A percentile compares a stretch with the other conserved stretches of the same genome.
Conservation (phyloP, 2,888 invertebrate genomes). For the Dioctria rufipes region DNA sequence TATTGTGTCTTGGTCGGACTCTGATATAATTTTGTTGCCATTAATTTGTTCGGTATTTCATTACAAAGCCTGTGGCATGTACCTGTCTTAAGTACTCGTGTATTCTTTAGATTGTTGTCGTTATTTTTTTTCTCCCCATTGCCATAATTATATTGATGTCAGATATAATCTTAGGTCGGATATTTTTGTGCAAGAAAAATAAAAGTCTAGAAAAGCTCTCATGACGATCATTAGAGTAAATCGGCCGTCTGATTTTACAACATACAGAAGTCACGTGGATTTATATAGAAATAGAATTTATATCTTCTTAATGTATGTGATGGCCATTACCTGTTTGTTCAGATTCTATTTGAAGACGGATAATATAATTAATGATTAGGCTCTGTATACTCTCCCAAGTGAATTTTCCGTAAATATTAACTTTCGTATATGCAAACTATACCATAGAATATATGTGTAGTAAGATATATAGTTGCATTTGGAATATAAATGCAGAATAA, state of each 20-base stretch:
- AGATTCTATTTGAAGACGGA: conserved; percentile 19
- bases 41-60: conserved; percentile 28
- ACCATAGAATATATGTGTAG: too few species aligned
- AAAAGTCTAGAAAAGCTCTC: conserved; percentile 22
- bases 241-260: conserved; percentile 22
- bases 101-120: conserved; percentile 23
- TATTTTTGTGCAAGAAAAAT: conserved; percentile 19
- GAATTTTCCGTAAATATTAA: conserved; percentile 12
- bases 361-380: conserved; percentile 28
- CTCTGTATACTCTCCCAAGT: conserved; percentile 3
- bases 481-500: neutral
- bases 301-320: conserved; percentile 19
- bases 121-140: conserved; percentile 16
- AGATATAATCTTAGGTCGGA: conserved; percentile 32
- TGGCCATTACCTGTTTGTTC: conserved; percentile 27
- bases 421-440: conserved; percentile 33
- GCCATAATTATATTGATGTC: conserved; percentile 29
- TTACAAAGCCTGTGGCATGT: neutral
- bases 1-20: conserved; percentile 1
- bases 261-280: conserved; percentile 10
- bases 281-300: conserved; percentile 20
- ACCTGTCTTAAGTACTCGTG: conserved; percentile 27
- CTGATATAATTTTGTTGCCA: conserved; percentile 44
- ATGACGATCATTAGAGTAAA: conserved; percentile 38
- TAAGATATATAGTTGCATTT: neutral